Evolutionary conservation across 2,113 vertebrate genomes (phyloP).

Genomic region (Heliornis fulica): DNA sequence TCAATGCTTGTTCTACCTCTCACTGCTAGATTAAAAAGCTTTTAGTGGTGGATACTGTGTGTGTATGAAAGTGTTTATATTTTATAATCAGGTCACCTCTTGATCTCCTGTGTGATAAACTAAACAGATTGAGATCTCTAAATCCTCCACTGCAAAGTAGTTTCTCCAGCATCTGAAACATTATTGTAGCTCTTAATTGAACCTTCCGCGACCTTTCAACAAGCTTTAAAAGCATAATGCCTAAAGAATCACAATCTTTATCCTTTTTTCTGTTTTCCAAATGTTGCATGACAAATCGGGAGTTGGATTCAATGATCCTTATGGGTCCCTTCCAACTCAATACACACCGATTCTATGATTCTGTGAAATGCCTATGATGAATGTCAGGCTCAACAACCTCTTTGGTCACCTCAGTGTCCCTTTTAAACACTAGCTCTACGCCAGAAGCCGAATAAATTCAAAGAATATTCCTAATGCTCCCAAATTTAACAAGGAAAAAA

Average conservation of each 20-base stretch:
- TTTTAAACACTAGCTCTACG: background rate
- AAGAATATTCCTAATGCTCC: background rate
- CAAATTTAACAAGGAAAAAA: background rate
- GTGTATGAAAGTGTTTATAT: background rate
- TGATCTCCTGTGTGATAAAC: slow-evolving; percentile 8
- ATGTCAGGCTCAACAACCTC: background rate
- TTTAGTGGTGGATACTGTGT: slow-evolving; percentile 2
- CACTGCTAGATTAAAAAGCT: slow-evolving; percentile 30
- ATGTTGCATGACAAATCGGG: background rate
- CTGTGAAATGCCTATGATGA: background rate
- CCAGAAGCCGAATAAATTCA: background rate
- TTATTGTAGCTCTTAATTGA: background rate
- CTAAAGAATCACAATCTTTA: background rate
- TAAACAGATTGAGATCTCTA: slow-evolving; percentile 8
- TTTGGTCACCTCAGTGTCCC: background rate
- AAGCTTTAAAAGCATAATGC: background rate
- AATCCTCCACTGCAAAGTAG: background rate
- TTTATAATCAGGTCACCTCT: slow-evolving; percentile 40
- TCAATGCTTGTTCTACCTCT: background rate
- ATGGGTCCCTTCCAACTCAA: background rate
- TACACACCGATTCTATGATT: background rate
- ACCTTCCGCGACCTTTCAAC: background rate
- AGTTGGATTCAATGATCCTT: background rate
- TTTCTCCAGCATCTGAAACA: background rate
- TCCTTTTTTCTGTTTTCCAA: background rate